Evolutionary conservation across 2,797 vertebrate species (phyloP), one percentile per base, ranked within the genome.

Genomic region (Lateolabrax maculatus): DNA sequence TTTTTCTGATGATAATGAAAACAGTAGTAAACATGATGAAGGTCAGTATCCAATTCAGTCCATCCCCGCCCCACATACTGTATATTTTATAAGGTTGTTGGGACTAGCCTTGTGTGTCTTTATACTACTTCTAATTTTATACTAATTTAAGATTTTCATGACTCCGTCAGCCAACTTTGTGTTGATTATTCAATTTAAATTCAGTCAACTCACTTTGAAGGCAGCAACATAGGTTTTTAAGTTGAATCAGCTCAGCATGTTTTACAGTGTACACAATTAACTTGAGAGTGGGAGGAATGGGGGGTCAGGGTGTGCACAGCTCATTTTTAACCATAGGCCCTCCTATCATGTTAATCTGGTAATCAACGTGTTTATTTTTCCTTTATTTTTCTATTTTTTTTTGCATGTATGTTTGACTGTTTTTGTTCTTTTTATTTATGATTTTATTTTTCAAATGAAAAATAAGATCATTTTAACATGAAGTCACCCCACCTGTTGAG

Each of bases 371-470:
- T 2, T 44, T 10, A 39, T 6, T 43, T 29, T 37, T 31, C 1
- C 13, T 46, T 36, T 34, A 23, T 18, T 27, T 9, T 37, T 46
- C 51, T 18, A 2, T 29, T 8, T 31, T 31, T 39, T 36, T 67
- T 23, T 75, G 63, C 63, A 68, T 71, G 70, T 48, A 5, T 61
- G 9, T 65, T 44, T 71, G 44, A 44, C 25, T 31, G n/a, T 41
- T 41, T 68, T 12, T 69, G 5, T 65, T 11, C 57, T 18, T 63
- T 25, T 31, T 25, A 4, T 52, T 43, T 60, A 41, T 71, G 2
- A 36, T 61, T 57, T 6, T 71, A 34, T 88, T 70, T 65, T 56
- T 57, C 37, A 52, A 75, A 72, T 79, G 46, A 76, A 58, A 68
- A 51, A 31, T 69, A 9, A 46, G 10, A 36, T 53, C 8, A 69